These are phyloP conservation scores for Pitta sordida DNA, from an alignment of 2,113 vertebrate species.

Conservation along the genomic window DNA sequence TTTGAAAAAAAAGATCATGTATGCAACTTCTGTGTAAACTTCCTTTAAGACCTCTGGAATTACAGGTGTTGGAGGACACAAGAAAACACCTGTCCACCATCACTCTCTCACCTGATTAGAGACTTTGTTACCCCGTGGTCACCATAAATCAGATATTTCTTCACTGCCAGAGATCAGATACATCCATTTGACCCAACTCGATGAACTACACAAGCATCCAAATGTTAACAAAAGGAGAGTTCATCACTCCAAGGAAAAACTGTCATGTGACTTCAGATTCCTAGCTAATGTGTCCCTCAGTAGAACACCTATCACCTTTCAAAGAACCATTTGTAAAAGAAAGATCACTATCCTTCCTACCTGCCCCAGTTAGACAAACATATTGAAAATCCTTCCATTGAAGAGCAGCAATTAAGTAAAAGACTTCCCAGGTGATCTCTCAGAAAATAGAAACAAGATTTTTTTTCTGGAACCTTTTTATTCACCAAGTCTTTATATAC, in stretches of 20 bases:
- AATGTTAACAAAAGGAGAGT: slow-evolving; percentile 33
- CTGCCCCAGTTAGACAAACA: neutral
- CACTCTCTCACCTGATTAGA: neutral
- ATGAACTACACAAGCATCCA: neutral
- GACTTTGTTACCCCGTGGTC: neutral
- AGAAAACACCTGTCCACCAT: slow-evolving; percentile 16
- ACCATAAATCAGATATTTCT: neutral
- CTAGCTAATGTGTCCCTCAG: slow-evolving; percentile 14
- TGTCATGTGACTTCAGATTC: slow-evolving; percentile 1
- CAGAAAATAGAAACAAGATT: neutral
- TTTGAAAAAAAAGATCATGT: neutral
- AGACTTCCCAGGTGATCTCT: neutral
- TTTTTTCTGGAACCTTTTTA: neutral
- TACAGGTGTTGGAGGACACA: neutral
- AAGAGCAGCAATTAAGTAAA: neutral
- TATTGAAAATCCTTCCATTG: neutral
- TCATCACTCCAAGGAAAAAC: neutral
- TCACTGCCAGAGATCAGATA: neutral
- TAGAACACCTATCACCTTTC: slow-evolving; percentile 15
- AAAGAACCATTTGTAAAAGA: neutral
- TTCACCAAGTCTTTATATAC: neutral
- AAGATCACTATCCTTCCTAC: neutral
- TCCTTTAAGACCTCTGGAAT: neutral
- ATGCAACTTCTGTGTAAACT: slow-evolving; percentile 25
- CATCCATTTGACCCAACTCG: neutral